Conservation (phyloP, 64 coral and sea anemone genomes). For the Actinia tenebrosa region DNA sequence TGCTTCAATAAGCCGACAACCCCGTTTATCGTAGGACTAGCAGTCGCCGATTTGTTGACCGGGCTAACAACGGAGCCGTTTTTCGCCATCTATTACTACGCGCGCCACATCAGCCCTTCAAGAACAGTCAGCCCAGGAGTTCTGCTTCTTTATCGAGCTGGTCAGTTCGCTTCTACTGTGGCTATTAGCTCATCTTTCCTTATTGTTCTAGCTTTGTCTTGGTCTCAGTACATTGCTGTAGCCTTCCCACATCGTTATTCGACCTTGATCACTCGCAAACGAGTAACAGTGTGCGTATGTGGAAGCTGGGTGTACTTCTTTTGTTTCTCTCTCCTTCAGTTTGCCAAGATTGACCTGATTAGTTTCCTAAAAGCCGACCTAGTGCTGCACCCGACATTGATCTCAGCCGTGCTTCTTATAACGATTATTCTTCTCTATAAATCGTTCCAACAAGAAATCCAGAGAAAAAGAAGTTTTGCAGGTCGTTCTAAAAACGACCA, state of each 20-base stretch:
- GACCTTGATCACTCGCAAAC: constrained; percentile 42
- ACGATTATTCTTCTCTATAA: constrained; percentile 48
- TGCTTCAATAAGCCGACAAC: constrained; percentile 64
- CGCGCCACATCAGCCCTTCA: constrained; percentile 2
- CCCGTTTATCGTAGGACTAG: constrained; percentile 70
- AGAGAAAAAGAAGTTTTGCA: neutral
- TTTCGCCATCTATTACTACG: constrained; percentile 58
- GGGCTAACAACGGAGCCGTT: constrained; percentile 76
- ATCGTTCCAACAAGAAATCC: constrained; percentile 54
- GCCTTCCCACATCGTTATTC: constrained; percentile 70
- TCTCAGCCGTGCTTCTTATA: constrained; percentile 50
- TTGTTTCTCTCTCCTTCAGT: constrained; percentile 55
- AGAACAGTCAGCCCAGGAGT: neutral
- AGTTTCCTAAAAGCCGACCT: constrained; percentile 61
- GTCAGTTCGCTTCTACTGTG: constrained; percentile 66
- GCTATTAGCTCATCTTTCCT: constrained; percentile 87
- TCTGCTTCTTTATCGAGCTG: constrained; percentile 11
- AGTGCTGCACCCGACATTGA: constrained; percentile 63
- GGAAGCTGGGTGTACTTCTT: constrained; percentile 69
- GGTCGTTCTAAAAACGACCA: neutral
- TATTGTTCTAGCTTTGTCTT: constrained; percentile 57
- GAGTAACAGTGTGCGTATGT: constrained; percentile 36
- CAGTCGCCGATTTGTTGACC: constrained; percentile 69
- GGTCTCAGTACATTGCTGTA: constrained; percentile 80
- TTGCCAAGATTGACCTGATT: constrained; percentile 35